Conservation (phyloP, 1,140 invertebrate species). For the Aphelenchoides fujianensis region DNA sequence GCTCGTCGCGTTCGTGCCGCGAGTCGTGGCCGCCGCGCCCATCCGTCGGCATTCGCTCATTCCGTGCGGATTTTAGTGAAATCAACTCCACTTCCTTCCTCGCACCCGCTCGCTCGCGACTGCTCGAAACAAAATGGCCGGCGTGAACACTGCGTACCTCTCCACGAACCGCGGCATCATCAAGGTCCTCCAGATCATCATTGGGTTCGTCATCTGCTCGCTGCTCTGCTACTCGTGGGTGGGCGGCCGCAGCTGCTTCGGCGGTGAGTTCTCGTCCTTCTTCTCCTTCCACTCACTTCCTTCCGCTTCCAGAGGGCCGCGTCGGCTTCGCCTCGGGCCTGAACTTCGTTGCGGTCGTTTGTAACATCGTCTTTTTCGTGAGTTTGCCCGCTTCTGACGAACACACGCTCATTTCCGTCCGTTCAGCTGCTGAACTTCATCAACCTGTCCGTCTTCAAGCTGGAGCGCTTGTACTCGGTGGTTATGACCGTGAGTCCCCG, state of each 20-base stretch:
- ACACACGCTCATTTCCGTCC: too few relatives aligned
- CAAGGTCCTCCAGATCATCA: slow-evolving; percentile 45
- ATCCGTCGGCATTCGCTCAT: too few relatives aligned
- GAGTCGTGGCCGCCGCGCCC: too few relatives aligned
- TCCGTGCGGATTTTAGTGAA: background rate
- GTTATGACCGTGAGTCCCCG: slow-evolving; percentile 31
- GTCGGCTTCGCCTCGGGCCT: slow-evolving; percentile 50
- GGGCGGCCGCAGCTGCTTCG: slow-evolving; percentile 46
- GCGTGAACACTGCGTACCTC: slow-evolving; percentile 20
- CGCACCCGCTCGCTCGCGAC: background rate
- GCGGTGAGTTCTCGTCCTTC: slow-evolving; percentile 38
- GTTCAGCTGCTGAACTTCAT: slow-evolving; percentile 49
- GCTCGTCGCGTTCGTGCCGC: background rate
- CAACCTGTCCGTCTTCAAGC: slow-evolving; percentile 31
- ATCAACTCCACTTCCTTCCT: background rate
- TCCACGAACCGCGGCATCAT: slow-evolving; percentile 37
- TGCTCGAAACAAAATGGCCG: background rate
- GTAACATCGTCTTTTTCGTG: slow-evolving; percentile 47
- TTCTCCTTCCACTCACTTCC: too few relatives aligned
- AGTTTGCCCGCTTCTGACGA: too few relatives aligned
- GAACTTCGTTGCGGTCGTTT: slow-evolving; percentile 51
- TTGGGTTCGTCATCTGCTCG: slow-evolving; percentile 49
- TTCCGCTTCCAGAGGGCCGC: slow-evolving; percentile 53
- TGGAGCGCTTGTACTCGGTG: slow-evolving; percentile 43
- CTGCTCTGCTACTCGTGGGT: slow-evolving; percentile 30